These are phyloP conservation scores for Nasua narica DNA, from an alignment of 2,797 vertebrate genomes.

Conservation along the genomic window DNA sequence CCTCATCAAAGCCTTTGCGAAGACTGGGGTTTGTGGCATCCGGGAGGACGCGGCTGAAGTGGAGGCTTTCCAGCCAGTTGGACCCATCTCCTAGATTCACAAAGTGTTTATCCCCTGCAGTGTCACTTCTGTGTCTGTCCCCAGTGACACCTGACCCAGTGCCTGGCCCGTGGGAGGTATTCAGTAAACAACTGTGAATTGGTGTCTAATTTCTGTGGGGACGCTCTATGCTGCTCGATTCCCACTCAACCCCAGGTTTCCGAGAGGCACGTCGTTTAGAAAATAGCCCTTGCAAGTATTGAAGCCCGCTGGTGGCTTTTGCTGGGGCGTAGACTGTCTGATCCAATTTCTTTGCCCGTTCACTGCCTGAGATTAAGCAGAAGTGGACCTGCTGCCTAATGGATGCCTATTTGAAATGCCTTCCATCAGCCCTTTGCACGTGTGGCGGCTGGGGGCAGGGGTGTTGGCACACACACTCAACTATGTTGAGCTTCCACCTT, in stretches of 20 bases:
- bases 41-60: neutral
- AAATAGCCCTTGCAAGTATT: neutral
- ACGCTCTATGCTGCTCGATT: neutral
- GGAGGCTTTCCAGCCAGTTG: neutral
- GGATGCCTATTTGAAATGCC: neutral
- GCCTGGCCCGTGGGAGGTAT: neutral
- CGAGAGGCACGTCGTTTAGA: neutral
- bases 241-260: neutral
- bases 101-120: neutral
- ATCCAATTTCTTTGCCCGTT: constrained; percentile 7
- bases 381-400: constrained; percentile 25
- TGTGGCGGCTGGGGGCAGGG: neutral
- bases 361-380: constrained; percentile 9
- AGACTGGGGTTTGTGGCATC: neutral
- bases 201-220: no score
- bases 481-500: neutral
- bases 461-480: neutral
- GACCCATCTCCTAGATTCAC: neutral
- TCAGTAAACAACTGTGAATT: neutral
- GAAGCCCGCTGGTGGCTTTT: neutral
- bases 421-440: neutral
- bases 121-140: neutral
- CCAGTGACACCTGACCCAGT: neutral
- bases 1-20: neutral
- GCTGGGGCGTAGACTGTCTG: neutral